Evolutionary conservation across 2,113 vertebrate species (phyloP), one percentile per base, ranked within the genome.

Genomic region (Ictalurus furcatus): DNA sequence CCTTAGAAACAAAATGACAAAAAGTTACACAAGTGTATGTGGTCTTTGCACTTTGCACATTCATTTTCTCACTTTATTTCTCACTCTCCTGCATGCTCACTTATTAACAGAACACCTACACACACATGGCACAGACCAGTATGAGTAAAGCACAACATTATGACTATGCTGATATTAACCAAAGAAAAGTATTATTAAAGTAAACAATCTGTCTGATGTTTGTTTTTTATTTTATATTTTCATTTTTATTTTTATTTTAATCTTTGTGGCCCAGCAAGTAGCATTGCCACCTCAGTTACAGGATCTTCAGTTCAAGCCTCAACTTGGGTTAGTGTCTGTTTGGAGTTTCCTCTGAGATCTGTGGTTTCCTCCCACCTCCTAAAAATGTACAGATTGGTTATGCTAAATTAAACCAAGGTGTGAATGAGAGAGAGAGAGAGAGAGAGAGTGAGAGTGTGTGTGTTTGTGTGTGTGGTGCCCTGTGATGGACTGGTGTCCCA

Each of bases 41-140:
- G 48, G 84, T 54, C 44, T 71, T 3, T 69, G 84, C 84, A 85
- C 84, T 56, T 34, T 85, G 65, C 84, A 56, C 65, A 69, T 48
- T 71, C 65, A 54, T 85, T 85, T 56, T 85, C 84, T 37, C 84
- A 54, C 84, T 69, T 85, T 37, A 83, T 79, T 48, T 54, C 44
- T 54, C 34, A n/a, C 44, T n/a, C 76, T 79, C 76, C 25, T 52
- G 76, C 76, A 28, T 79, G 44, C 2, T 52, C 76, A 6, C 19
- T 79, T 54, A 25, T 30, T 40, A 59, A 59, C 80, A 61, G 80
- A 59, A 83, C 80, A 83, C 80, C 80, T 83, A 83, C 80, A 83
- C 56, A 40, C 81, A 84, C 81, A 87, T 87, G 85, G 40, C 85
- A 19, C 74, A 79, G 34, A 52, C 25, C 85, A 63, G 13, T 79